Percentiles rank a stretch among this genome's conserved stretches.
Evolutionary conservation across 1,140 invertebrate genomes (phyloP).

Genomic region (Aleiodes sp.): DNA sequence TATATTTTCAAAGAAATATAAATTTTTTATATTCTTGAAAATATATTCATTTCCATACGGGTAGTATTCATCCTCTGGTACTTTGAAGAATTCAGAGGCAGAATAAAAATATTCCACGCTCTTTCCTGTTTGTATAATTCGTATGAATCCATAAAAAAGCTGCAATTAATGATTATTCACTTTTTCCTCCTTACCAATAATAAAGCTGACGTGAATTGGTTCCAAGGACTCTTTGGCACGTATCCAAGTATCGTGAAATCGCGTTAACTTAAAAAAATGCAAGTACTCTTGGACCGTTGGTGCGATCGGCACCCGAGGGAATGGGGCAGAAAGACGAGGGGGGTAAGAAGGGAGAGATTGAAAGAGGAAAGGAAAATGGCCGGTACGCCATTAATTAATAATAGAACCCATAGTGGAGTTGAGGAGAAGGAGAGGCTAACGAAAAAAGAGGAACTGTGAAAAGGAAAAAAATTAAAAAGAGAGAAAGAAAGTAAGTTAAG

Average conservation of each 20-base stretch:
- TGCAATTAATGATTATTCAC: slow-evolving; percentile 31
- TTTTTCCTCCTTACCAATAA: background rate
- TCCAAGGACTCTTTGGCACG: background rate
- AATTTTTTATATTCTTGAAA: too few species aligned
- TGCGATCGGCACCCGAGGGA: background rate
- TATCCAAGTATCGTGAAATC: slow-evolving; percentile 4
- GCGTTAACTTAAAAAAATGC: background rate
- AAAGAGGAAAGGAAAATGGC: slow-evolving; percentile 48
- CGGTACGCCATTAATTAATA: slow-evolving; percentile 55
- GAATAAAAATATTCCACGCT: slow-evolving; percentile 25
- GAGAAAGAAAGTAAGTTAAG: slow-evolving; percentile 7
- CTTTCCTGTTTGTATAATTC: background rate
- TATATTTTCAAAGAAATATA: too few species aligned
- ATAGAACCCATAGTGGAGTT: slow-evolving; percentile 40
- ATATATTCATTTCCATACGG: too few species aligned
- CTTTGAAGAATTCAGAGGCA: too few species aligned
- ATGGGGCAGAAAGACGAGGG: background rate
- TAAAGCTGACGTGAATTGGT: slow-evolving; percentile 20
- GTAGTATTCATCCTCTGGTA: too few species aligned
- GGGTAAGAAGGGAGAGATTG: background rate
- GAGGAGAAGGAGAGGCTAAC: background rate
- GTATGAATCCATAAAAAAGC: background rate
- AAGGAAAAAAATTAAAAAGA: background rate
- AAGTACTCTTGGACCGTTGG: background rate
- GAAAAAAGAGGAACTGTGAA: background rate